These are phyloP conservation scores for Pseudopodoces humilis DNA, from an alignment of 2,113 vertebrate genomes.

Conservation along the genomic window DNA sequence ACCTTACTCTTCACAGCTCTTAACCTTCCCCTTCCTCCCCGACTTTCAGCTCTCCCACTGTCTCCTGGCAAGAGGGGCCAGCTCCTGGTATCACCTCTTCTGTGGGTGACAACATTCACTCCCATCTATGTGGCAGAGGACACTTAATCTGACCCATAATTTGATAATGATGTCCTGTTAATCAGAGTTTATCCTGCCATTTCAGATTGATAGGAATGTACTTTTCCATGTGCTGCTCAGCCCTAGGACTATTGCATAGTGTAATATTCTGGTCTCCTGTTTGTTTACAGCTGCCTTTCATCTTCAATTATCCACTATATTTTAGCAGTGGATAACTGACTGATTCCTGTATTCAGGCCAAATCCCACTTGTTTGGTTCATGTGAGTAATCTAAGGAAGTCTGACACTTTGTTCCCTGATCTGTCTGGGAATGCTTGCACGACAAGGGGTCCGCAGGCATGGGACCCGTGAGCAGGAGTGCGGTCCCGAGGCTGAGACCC, in stretches of 20 bases:
- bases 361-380: constrained; percentile 55
- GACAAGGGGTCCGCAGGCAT: constrained; percentile 5
- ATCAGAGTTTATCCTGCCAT: not conserved
- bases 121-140: not conserved
- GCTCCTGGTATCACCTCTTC: not conserved
- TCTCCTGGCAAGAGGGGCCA: not conserved
- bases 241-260: not conserved
- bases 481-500: not conserved
- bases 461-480: not conserved
- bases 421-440: constrained; percentile 56
- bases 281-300: constrained; percentile 65
- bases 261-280: not conserved
- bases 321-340: constrained; percentile 51
- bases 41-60: not conserved
- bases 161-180: not conserved
- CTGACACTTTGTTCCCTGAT: constrained; percentile 57
- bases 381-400: constrained; percentile 61
- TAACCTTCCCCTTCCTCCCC: not conserved
- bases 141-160: not conserved
- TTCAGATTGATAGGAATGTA: not conserved
- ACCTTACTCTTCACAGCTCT: not conserved
- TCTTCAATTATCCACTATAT: constrained; percentile 58
- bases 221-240: not conserved
- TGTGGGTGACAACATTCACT: not conserved
- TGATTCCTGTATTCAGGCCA: constrained; percentile 60